phyloP scores from a whole-genome alignment of 1,140 invertebrate species.

The Apocrypta bakeri region DNA sequence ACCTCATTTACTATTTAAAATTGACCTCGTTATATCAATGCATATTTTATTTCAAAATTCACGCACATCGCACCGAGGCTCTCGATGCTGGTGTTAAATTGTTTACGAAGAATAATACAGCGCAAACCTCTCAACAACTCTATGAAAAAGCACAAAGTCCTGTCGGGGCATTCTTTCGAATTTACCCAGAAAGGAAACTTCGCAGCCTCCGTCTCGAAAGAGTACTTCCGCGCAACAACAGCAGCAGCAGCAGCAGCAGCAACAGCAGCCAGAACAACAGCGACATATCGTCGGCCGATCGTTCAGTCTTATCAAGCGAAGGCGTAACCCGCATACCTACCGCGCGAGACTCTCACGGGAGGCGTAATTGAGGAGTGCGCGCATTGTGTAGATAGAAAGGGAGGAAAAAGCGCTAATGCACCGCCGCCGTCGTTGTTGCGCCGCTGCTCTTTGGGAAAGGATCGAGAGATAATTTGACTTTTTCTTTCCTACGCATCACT shows the following conservation, averaged over 20 bases:
- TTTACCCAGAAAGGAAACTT: background rate
- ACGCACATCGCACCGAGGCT: too few species aligned
- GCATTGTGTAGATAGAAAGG: background rate
- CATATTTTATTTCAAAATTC: too few species aligned
- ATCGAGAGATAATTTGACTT: background rate
- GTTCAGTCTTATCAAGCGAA: conserved; percentile 22
- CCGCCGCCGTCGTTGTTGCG: too few species aligned
- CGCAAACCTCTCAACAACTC: background rate
- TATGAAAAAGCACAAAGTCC: background rate
- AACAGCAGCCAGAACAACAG: background rate
- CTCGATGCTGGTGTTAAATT: background rate
- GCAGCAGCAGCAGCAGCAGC: background rate
- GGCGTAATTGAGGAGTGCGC: background rate
- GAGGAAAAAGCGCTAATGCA: background rate
- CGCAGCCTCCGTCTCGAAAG: background rate
- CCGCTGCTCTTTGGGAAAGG: background rate
- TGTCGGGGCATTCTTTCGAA: background rate
- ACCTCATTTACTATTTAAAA: too few species aligned
- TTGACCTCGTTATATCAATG: too few species aligned
- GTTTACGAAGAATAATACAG: background rate
- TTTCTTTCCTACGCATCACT: too few species aligned
- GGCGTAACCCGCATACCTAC: conserved; percentile 1
- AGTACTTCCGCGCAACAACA: background rate
- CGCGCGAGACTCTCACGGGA: background rate
- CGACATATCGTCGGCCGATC: conserved; percentile 15